phyloP scores from a whole-genome alignment of 2,113 vertebrate species.

The Oplegnathus fasciatus region DNA sequence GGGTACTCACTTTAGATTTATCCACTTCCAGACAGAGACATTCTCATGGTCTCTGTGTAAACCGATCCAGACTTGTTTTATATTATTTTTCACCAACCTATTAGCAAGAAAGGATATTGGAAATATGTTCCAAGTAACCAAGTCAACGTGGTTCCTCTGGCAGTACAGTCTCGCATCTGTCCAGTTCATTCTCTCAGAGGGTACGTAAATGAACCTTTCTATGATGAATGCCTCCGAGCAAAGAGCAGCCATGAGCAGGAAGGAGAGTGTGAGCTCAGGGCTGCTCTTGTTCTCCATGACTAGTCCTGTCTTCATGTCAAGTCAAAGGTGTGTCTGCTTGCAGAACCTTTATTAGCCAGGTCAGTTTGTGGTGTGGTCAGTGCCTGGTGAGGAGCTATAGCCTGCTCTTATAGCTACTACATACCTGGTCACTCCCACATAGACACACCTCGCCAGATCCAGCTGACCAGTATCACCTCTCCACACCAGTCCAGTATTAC shows the following conservation, averaged over 20 bases:
- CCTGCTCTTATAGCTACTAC: constrained; percentile 18
- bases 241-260: constrained; percentile 5
- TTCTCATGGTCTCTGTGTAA: constrained; percentile 13
- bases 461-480: background rate
- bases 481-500: background rate
- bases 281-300: constrained; percentile 25
- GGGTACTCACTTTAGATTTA: constrained; percentile 36
- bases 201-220: fast-evolving
- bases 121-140: background rate
- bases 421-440: constrained; percentile 34
- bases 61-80: constrained; percentile 47
- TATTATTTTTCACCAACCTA: no score
- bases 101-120: no score
- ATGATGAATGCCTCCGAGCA: background rate
- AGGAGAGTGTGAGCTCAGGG: constrained; percentile 1
- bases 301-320: background rate
- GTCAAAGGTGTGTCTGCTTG: background rate
- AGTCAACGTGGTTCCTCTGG: background rate
- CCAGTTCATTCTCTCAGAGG: background rate
- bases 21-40: constrained; percentile 32
- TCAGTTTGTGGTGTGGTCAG: background rate
- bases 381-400: background rate
- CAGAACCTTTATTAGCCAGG: background rate
- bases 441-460: constrained; percentile 17
- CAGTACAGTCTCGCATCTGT: constrained; percentile 22